Conservation (phyloP, 2,888 invertebrate genomes). For the Dendrolimus pini region DNA sequence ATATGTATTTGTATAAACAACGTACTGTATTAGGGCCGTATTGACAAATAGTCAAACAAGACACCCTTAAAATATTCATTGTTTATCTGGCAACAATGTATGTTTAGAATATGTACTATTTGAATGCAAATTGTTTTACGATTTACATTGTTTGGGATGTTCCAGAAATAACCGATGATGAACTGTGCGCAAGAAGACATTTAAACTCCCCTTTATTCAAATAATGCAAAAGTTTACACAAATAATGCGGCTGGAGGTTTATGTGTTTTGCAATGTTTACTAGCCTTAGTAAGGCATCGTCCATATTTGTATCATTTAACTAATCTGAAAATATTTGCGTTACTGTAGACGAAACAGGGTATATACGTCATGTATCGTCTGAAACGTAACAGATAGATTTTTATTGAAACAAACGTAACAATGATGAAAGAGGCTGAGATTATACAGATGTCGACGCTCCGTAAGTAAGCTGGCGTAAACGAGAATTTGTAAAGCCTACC, state of each 20-base stretch:
- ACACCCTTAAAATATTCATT: conserved; percentile 51
- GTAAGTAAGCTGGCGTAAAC: too few species aligned
- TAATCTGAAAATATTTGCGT: too few species aligned
- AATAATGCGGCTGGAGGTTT: background rate
- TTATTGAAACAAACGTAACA: too few species aligned
- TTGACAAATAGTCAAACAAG: conserved; percentile 66
- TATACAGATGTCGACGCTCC: too few species aligned
- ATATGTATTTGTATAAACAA: conserved; percentile 16
- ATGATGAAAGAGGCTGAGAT: too few species aligned
- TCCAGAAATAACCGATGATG: conserved; percentile 24
- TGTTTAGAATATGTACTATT: conserved; percentile 48
- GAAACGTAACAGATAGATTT: too few species aligned
- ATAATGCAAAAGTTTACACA: too few species aligned
- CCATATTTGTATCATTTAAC: too few species aligned
- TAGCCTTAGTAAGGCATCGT: background rate
- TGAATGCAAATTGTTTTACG: conserved; percentile 44
- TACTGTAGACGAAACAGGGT: too few species aligned
- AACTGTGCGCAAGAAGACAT: conserved; percentile 2
- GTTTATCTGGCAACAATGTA: conserved; percentile 51
- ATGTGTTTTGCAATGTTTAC: background rate
- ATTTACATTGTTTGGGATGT: conserved; percentile 36
- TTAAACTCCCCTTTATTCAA: too few species aligned
- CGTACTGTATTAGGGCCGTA: conserved; percentile 40
- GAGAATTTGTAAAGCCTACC: too few species aligned
- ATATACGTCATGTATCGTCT: too few species aligned